Conservation (phyloP, 2,888 invertebrate species). For the Dicyrtomina minuta region DNA sequence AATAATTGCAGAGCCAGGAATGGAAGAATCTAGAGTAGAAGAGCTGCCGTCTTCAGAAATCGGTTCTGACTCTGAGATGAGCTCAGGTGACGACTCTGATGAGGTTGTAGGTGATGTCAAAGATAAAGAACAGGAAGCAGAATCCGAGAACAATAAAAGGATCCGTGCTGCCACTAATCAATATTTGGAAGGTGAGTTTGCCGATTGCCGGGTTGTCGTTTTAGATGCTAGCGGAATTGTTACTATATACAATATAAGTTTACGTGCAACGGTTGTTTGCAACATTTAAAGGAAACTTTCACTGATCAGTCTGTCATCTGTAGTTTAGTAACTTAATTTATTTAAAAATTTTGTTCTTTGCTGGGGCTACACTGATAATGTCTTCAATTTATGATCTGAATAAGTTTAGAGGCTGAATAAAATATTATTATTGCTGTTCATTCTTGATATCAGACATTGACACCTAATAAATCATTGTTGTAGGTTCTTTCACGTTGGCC, state of each 20-base stretch:
- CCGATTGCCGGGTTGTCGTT: neutral
- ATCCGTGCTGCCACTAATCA: slow-evolving; percentile 41
- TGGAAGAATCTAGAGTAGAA: slow-evolving; percentile 14
- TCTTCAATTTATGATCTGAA: no score
- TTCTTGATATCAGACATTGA: no score
- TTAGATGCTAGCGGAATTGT: neutral
- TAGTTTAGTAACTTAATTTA: neutral
- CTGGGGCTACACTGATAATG: no score
- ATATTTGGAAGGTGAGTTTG: slow-evolving; percentile 41
- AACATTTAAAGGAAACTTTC: no score
- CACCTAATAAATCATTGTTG: no score
- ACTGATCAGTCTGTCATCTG: no score
- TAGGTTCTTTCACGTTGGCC: slow-evolving; percentile 71
- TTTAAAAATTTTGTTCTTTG: neutral
- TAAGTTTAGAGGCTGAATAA: no score
- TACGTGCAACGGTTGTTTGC: neutral
- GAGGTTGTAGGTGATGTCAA: slow-evolving; percentile 29
- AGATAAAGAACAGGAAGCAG: neutral
- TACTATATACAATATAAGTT: neutral
- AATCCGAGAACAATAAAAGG: slow-evolving; percentile 34
- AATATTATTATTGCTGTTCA: no score
- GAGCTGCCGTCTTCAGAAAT: neutral
- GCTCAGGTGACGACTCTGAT: neutral
- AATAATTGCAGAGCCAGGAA: slow-evolving; percentile 18
- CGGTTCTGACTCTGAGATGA: neutral